phyloP scores from a whole-genome alignment of 2,888 invertebrate genomes.

The Eupelmus urozonus region DNA sequence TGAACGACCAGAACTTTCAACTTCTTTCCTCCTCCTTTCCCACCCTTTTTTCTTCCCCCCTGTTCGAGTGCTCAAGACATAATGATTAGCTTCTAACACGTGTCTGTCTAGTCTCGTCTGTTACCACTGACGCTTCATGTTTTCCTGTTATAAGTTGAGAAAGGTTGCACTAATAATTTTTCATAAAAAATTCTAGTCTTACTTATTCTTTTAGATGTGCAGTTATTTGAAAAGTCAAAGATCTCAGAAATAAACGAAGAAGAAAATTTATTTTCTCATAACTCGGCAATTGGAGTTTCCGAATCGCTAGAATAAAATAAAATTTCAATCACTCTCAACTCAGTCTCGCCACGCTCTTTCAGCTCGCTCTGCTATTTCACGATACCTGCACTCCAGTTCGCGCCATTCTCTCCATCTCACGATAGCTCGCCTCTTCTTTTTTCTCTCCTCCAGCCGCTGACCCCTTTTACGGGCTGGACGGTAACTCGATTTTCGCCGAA shows the following conservation, averaged over 20 bases:
- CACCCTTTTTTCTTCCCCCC: not conserved
- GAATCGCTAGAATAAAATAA: no score
- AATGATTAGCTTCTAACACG: conserved; percentile 8
- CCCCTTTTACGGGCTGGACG: conserved; percentile 28
- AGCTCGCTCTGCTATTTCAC: not conserved
- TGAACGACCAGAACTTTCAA: conserved; percentile 10
- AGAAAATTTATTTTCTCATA: no score
- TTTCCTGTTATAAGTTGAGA: no score
- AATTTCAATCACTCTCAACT: not conserved
- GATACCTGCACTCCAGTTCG: not conserved
- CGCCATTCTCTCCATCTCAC: not conserved
- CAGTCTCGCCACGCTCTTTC: not conserved
- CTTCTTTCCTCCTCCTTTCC: not conserved
- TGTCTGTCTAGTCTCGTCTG: not conserved
- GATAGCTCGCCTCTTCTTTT: conserved; percentile 31
- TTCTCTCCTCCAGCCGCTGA: conserved; percentile 12
- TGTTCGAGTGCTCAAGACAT: not conserved
- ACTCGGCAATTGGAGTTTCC: no score
- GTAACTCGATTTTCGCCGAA: not conserved
- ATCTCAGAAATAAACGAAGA: no score
- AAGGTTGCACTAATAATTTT: no score
- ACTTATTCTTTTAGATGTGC: no score
- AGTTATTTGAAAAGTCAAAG: no score
- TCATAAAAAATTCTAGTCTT: no score
- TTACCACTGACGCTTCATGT: no score